Base-by-base conservation (phyloP, 2,113 vertebrate species). In the Pungitius pungitius region DNA sequence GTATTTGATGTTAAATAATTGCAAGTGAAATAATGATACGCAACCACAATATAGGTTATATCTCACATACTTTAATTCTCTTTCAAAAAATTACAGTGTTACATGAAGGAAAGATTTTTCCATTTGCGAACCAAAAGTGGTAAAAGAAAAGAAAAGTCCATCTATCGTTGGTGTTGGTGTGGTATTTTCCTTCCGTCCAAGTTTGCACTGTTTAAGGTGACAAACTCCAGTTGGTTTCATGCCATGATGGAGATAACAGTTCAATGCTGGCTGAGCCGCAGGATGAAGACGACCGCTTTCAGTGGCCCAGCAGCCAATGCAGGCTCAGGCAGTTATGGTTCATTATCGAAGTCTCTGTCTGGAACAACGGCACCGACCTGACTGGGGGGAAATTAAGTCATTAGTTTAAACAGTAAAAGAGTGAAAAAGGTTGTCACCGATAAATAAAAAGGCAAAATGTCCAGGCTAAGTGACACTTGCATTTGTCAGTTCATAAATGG, bases 31-130 rank as follows among this genome's bases (percentile, higher is more conserved):
- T 73, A 77, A 83, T 52, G n/a, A 11, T 10, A 79, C 54, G 73
- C 14, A 71, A 49, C 33, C 47, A 56, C 43, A 52, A 69, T 4
- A 45, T 9, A 40, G 26, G 55, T 61, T 62, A 71, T 27, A 75
- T 71, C 2, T 6, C 17, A 86, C 33, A 86, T 64, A 75, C 26
- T 88, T 91, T 85, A 83, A 42, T 86, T 51, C 27, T 71, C 52
- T 54, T 61, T 8, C 55, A 40, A 73, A 84, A 64, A 86, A 69
- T 77, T 59, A 69, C 35, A 80, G 56, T 10, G 55, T 69, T 20
- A 82, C 45, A 76, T 33, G 9, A 68, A 55, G n/a, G 11, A 42
- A 52, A 77, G 49, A 39, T n/a, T 58, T 58, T 18, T 52, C 33
- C 24, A 54, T 49, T 52, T 61, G 60, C 14, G 42, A 75, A 55